Evolutionary conservation across 30 jellyfish, hydroid and myxozoan genomes (phyloP).

Genomic region (Haliclystus octoradiatus): DNA sequence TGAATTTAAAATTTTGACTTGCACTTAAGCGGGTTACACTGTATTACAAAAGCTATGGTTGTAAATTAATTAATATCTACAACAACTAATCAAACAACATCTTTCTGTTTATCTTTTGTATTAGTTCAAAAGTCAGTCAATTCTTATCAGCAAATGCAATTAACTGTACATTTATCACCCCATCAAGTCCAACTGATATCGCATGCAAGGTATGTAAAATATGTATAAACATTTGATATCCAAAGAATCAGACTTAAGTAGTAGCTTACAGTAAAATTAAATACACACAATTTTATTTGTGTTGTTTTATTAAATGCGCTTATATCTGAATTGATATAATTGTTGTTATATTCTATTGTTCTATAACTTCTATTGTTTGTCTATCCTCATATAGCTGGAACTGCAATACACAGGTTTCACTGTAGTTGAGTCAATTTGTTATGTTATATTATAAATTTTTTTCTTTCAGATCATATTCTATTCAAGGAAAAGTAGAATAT

Average conservation of each 20-base stretch:
- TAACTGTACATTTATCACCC: slow-evolving; percentile 72
- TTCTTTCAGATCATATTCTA: slow-evolving; percentile 43
- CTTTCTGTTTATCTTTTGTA: background rate
- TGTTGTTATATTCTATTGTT: background rate
- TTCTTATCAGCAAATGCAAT: slow-evolving; percentile 47
- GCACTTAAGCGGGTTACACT: no score
- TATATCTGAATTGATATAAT: no score
- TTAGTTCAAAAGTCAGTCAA: background rate
- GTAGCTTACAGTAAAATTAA: background rate
- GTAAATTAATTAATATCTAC: no score
- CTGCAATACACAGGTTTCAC: no score
- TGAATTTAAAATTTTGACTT: no score
- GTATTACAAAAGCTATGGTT: no score
- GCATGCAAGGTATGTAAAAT: slow-evolving; percentile 55
- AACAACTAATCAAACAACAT: no score
- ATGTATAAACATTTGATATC: background rate
- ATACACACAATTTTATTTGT: background rate
- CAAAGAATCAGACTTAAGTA: background rate
- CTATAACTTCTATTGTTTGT: no score
- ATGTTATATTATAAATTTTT: background rate
- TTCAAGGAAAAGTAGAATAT: slow-evolving; percentile 60
- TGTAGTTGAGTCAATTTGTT: no score
- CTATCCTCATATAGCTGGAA: no score
- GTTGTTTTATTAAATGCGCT: no score
- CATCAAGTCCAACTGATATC: slow-evolving; percentile 75